Evolutionary conservation across 2,797 vertebrate species (phyloP).

Genomic region (Epinephelus awoara): DNA sequence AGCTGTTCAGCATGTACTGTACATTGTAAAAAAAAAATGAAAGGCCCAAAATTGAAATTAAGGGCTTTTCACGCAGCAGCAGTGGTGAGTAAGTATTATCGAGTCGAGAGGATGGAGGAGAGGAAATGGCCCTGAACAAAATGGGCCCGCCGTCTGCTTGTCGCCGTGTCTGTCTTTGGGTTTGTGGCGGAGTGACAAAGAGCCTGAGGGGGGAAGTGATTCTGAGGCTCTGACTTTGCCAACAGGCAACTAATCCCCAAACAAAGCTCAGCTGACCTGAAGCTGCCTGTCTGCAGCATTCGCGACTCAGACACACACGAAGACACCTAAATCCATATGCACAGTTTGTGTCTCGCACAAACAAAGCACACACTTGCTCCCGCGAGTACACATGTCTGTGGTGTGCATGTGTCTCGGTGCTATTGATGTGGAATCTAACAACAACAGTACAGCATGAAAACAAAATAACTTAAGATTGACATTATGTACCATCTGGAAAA

Average conservation of each 20-base stretch:
- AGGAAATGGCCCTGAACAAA: conserved; percentile 72
- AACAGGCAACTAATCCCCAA: conserved; percentile 79
- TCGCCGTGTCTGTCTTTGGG: conserved; percentile 61
- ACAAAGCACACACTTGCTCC: conserved; percentile 20
- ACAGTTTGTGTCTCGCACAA: conserved; percentile 28
- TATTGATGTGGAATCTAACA: background rate
- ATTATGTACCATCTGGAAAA: background rate
- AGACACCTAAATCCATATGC: conserved; percentile 55
- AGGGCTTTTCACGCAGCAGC: conserved; percentile 35
- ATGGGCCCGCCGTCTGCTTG: conserved; percentile 61
- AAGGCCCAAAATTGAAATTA: conserved; percentile 27
- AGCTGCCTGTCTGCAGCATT: conserved; percentile 67
- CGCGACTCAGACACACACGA: conserved; percentile 39
- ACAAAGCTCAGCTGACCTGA: conserved; percentile 78
- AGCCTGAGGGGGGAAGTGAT: conserved; percentile 72
- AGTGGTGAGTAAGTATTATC: conserved; percentile 48
- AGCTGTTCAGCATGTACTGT: conserved; percentile 11
- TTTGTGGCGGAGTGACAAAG: conserved; percentile 74
- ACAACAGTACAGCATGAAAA: background rate
- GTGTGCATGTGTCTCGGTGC: background rate
- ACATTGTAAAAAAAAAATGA: conserved; percentile 10
- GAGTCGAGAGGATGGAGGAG: conserved; percentile 46
- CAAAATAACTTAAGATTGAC: background rate
- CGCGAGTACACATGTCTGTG: background rate
- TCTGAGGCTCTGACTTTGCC: conserved; percentile 79